phyloP scores from a whole-genome alignment of 2,797 vertebrate genomes.

The Sus cebifrons region DNA sequence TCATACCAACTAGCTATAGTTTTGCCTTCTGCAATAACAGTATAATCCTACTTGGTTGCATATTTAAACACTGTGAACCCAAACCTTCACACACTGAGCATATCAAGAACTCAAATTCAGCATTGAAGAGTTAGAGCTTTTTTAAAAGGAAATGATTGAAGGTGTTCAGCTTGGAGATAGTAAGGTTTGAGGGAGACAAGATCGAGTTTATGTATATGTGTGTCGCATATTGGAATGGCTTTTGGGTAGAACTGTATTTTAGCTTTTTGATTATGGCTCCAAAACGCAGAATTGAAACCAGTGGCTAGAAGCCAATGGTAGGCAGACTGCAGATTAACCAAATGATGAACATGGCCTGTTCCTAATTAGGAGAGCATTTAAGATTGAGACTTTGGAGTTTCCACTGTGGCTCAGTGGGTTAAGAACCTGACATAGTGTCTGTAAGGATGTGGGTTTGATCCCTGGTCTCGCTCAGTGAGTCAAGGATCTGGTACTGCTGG shows the following conservation, averaged over 20 bases:
- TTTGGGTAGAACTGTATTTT: background rate
- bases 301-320: constrained; percentile 42
- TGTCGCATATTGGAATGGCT: background rate
- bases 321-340: background rate
- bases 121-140: background rate
- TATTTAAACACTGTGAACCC: background rate
- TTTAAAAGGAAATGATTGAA: background rate
- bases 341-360: background rate
- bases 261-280: background rate
- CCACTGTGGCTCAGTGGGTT: too few species aligned
- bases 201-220: background rate
- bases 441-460: too few species aligned
- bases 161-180: background rate
- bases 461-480: too few species aligned
- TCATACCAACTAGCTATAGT: background rate
- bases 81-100: background rate
- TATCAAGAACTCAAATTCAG: background rate
- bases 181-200: background rate
- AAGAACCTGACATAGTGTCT: too few species aligned
- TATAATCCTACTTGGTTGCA: background rate
- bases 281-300: constrained; percentile 10
- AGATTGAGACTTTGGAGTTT: background rate
- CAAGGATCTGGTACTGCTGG: too few species aligned
- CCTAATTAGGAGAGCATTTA: background rate
- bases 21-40: background rate